Base-by-base conservation (phyloP, 2,797 vertebrate genomes). In the Aphelocoma californica region DNA sequence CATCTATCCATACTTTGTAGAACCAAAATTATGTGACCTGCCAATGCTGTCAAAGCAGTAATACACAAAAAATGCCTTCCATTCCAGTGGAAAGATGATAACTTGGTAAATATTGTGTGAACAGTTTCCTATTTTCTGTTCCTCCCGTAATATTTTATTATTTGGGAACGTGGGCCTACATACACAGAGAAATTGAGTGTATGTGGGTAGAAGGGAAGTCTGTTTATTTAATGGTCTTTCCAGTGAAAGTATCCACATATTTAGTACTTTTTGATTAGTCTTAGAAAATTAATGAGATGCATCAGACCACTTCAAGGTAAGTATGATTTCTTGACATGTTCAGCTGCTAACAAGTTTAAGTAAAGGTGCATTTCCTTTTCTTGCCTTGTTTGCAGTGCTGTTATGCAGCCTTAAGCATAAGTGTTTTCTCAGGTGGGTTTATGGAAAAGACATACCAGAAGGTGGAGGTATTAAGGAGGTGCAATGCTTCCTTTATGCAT, bases 251-350 rank as follows among this genome's bases (percentile, higher is more conserved):
- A 29, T 86, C 58, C 20, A 48, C 18, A 14, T 64, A 66, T 60
- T 90, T 69, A 86, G 62, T 88, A 65, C 51, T 79, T 87, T 71
- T 36, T 94, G 34, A 66, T 82, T 88, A 79, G n/a, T 79, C 93
- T 72, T 87, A 82, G 71, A 60, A 87, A 79, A 85, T 62, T 61
- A 81, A 80, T 62, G 38, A 72, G 69, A 69, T 88, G 53, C 65
- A 40, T 75, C 54, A 81, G 87, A 80, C 53, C 31, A 70, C 57
- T 91, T 74, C 72, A 79, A 40, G 65, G 12, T 14, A 47, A 69
- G n/a, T 71, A 23, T 29, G 54, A 47, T 53, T 38, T 45, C 60
- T 85, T 67, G 65, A 56, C 23, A 10, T 29, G 26, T 69, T 88
- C 65, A 45, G 25, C 58, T 86, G 65, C 80, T 78, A 77, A 70